phyloP scores from a whole-genome alignment of 2,113 vertebrate genomes.

The Scopus umbretta region DNA sequence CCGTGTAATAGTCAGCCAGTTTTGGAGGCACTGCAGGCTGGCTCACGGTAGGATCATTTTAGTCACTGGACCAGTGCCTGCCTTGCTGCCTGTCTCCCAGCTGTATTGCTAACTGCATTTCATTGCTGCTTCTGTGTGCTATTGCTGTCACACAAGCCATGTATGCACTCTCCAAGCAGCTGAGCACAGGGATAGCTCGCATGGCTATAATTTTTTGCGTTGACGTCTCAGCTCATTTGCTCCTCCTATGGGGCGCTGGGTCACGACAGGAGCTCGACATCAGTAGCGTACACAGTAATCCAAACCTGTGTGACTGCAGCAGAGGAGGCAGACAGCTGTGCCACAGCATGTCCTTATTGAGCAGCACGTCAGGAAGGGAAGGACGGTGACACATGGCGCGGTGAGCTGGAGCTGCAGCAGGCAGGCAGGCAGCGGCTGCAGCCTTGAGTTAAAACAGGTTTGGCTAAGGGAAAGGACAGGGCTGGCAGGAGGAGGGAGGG shows the following conservation, averaged over 20 bases:
- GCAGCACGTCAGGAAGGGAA: background rate
- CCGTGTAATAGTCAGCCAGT: conserved; percentile 68
- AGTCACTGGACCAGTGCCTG: conserved; percentile 81
- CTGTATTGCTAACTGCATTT: conserved; percentile 70
- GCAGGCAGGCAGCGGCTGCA: background rate
- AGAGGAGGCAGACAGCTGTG: background rate
- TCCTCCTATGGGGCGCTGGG: conserved; percentile 75
- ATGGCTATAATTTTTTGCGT: conserved; percentile 63
- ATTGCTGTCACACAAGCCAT: conserved; percentile 79
- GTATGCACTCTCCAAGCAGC: conserved; percentile 79
- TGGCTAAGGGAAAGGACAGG: background rate
- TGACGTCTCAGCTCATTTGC: conserved; percentile 73
- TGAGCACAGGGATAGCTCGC: conserved; percentile 73
- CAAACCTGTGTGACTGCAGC: conserved; percentile 10
- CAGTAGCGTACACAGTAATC: background rate
- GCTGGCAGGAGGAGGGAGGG: background rate
- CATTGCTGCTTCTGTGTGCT: conserved; percentile 67
- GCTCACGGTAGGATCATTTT: conserved; percentile 73
- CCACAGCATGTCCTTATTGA: background rate
- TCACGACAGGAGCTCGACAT: conserved; percentile 53
- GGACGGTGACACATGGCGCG: background rate
- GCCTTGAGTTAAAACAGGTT: background rate
- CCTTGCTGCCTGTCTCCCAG: conserved; percentile 70
- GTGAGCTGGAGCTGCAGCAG: background rate
- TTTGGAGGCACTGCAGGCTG: conserved; percentile 52